These are phyloP conservation scores for Neoarius graeffei DNA, from an alignment of 2,113 vertebrate species.

Conservation along the genomic window DNA sequence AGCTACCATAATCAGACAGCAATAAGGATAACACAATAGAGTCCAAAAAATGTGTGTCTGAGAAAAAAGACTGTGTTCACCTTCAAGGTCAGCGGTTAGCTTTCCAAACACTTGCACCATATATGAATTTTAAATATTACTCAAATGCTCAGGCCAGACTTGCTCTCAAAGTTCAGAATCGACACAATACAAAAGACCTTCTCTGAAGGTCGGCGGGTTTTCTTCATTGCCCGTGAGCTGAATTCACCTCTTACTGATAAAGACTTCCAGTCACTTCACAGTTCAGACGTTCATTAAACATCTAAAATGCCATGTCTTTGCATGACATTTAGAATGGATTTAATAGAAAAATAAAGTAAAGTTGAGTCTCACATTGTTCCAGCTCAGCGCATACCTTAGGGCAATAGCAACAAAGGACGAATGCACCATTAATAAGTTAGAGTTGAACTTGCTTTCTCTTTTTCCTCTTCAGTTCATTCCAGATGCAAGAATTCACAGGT, in stretches of 20 bases:
- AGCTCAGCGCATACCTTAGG: conserved; percentile 25
- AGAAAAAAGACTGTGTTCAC: conserved; percentile 57
- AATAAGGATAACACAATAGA: background rate
- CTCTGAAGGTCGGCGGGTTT: conserved; percentile 47
- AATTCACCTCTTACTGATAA: conserved; percentile 11
- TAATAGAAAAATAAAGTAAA: conserved; percentile 36
- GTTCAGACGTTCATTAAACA: conserved; percentile 24
- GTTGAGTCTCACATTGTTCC: conserved; percentile 40
- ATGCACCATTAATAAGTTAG: conserved; percentile 49
- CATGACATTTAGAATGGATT: conserved; percentile 39
- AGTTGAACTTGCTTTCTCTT: conserved; percentile 37
- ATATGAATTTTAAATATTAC: conserved; percentile 29
- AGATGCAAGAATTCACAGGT: conserved; percentile 7
- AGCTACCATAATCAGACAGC: background rate
- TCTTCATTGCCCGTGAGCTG: conserved; percentile 12
- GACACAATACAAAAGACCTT: background rate
- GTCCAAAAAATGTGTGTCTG: background rate
- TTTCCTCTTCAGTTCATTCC: conserved; percentile 49
- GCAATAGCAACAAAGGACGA: conserved; percentile 61
- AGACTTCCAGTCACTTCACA: conserved; percentile 13
- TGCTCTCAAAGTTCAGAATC: conserved; percentile 23
- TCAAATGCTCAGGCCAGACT: background rate
- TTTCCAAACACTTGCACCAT: background rate
- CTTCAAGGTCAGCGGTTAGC: conserved; percentile 47
- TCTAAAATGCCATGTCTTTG: conserved; percentile 22